Conservation (phyloP, 2,888 invertebrate genomes). For the Epinotia bilunana region DNA sequence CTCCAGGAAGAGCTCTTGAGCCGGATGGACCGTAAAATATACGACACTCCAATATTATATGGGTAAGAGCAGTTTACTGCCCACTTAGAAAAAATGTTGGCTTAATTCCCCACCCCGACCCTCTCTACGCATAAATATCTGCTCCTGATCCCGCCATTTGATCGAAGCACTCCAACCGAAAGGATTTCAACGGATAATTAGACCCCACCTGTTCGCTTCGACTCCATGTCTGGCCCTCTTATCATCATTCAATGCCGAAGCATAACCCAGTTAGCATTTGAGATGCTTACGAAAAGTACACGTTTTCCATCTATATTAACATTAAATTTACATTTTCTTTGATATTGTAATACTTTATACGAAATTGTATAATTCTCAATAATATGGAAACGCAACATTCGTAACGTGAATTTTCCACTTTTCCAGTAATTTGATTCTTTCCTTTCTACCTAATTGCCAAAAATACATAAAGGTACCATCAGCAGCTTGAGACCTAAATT, state of each 20-base stretch:
- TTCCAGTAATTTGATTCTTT: conserved; percentile 4
- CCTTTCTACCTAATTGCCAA: neutral
- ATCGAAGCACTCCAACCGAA: conserved; percentile 67
- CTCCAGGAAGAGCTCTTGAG: conserved; percentile 69
- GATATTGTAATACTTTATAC: conserved; percentile 58
- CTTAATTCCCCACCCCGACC: conserved; percentile 73
- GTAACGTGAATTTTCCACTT: conserved; percentile 18
- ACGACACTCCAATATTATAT: conserved; percentile 79
- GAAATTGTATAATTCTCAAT: conserved; percentile 56
- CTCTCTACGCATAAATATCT: conserved; percentile 69
- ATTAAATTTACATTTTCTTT: conserved; percentile 65
- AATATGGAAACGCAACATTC: conserved; percentile 45
- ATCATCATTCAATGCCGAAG: conserved; percentile 30
- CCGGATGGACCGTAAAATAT: conserved; percentile 81
- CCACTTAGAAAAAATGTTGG: conserved; percentile 82
- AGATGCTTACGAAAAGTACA: conserved; percentile 55
- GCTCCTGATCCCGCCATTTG: conserved; percentile 74
- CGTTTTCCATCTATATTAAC: conserved; percentile 57
- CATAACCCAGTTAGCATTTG: conserved; percentile 42
- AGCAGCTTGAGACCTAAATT: neutral
- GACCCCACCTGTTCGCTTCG: conserved; percentile 60
- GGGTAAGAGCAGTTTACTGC: conserved; percentile 76
- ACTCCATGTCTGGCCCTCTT: conserved; percentile 16
- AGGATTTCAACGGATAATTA: conserved; percentile 69
- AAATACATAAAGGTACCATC: neutral